Evolutionary conservation across 2,797 vertebrate species (phyloP), one percentile per base, ranked within the genome.

Genomic region (Thalassophryne amazonica): DNA sequence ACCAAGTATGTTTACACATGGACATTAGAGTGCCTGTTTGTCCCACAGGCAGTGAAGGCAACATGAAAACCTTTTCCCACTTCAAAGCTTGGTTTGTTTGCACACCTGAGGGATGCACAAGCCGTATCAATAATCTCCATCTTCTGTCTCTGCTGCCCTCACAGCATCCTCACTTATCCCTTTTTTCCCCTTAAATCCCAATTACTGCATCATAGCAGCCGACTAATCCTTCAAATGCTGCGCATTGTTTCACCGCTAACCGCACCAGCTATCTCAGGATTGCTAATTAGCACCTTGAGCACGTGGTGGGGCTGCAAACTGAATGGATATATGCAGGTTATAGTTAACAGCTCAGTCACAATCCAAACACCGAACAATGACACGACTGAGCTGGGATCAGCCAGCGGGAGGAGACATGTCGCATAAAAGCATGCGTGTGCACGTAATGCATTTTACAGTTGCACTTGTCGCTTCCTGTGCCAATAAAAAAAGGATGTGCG

Each of bases 41-140:
- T 47, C 70, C 47, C 34, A 0, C 10, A 71, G 73, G 78, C 45
- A 2, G 45, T 5, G n/a, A 15, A 56, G 32, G 21, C 40, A 60
- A 58, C 47, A 66, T 49, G 30, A 45, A 58, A 61, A 76, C 55
- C 47, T 70, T 64, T 43, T 16, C 10, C 34, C 42, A 71, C 55
- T 69, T 81, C 72, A 78, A 74, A 67, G 70, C 36, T 62, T 70
- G 63, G 50, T 65, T 71, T 12, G 29, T 62, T 62, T 56, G 57
- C 36, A 53, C 30, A 69, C 60, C 38, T 69, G 30, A 61, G 28
- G 54, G 69, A 53, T 73, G 20, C 34, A 29, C 37, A 56, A 32
- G 38, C 25, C 12, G 14, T 53, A 65, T 75, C 56, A 51, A 6
- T 18, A 62, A 68, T 47, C 28, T 8, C 48, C 4, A 58, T 76